Conservation (phyloP, 2,888 invertebrate genomes). For the Emmelina monodactyla region DNA sequence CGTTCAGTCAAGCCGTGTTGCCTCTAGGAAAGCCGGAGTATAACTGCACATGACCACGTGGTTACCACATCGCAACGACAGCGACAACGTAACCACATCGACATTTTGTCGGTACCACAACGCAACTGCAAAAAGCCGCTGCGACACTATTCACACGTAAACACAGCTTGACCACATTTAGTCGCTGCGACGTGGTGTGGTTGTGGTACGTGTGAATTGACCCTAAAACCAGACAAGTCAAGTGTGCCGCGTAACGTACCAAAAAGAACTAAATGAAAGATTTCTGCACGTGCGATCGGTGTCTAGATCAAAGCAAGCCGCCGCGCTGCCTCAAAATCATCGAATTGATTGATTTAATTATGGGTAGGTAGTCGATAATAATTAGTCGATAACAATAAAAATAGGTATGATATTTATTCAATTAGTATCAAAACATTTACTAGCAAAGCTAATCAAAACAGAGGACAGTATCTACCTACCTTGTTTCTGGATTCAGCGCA, state of each 20-base stretch:
- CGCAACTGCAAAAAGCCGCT: constrained; percentile 16
- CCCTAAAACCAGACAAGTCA: constrained; percentile 1
- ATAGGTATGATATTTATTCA: too few relatives aligned
- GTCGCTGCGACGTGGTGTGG: constrained; percentile 10
- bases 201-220: constrained; percentile 5
- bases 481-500: too few relatives aligned
- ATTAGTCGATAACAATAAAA: too few relatives aligned
- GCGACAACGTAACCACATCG: constrained; percentile 5
- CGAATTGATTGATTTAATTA: too few relatives aligned
- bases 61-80: constrained; percentile 6
- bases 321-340: too few relatives aligned
- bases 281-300: too few relatives aligned
- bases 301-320: too few relatives aligned
- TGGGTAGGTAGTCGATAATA: too few relatives aligned
- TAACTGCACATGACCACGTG: constrained; percentile 8
- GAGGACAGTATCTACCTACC: too few relatives aligned
- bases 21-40: constrained; percentile 13
- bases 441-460: too few relatives aligned
- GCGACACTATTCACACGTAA: constrained; percentile 18
- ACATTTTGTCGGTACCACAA: constrained; percentile 15
- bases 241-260: constrained; percentile 12
- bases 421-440: too few relatives aligned
- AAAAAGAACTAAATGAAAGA: too few relatives aligned
- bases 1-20: constrained; percentile 14
- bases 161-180: constrained; percentile 11